phyloP scores from a whole-genome alignment of 1,140 invertebrate species.

The Orchesella cincta region DNA sequence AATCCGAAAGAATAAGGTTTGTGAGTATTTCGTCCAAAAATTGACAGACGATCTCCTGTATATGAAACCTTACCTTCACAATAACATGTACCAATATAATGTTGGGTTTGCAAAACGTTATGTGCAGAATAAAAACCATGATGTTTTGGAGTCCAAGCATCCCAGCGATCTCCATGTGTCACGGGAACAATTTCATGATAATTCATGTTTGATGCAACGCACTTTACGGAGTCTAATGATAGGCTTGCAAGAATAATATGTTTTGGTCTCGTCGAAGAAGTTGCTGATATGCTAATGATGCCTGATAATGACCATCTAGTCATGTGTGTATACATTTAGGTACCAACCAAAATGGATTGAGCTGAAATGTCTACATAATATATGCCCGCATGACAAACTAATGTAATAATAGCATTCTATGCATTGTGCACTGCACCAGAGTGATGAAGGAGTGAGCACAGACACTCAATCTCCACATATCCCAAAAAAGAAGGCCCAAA shows the following conservation, averaged over 20 bases:
- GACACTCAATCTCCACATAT: background rate
- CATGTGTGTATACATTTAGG: no score
- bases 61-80: no score
- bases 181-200: background rate
- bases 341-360: no score
- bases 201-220: background rate
- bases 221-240: slow-evolving; percentile 20
- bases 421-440: background rate
- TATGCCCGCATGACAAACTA: background rate
- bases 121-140: no score
- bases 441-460: background rate
- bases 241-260: background rate
- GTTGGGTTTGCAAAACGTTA: no score
- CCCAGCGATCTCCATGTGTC: no score
- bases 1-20: no score
- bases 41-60: no score
- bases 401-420: background rate
- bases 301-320: slow-evolving; percentile 14
- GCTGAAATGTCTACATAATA: background rate
- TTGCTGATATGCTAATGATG: slow-evolving; percentile 20
- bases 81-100: no score
- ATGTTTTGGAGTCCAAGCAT: no score
- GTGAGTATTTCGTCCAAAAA: no score
- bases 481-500: background rate
- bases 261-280: background rate